Evolutionary conservation across 2,888 invertebrate genomes (phyloP), one percentile per base, ranked within the genome.

Genomic region (Lymantria monacha): DNA sequence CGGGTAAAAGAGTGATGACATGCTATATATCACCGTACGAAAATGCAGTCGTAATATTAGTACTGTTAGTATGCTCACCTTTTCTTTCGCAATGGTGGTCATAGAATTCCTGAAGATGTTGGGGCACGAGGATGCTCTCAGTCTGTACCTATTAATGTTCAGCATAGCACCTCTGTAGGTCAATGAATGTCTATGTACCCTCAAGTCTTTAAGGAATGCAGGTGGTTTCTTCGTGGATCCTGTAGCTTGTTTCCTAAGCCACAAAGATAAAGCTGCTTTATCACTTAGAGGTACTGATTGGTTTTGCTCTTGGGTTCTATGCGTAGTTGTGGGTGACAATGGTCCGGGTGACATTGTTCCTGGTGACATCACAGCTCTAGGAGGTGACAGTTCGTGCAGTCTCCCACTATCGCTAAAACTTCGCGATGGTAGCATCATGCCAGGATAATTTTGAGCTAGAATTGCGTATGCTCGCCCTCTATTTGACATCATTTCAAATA

Each of bases 91-190:
- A 64, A 96, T 96, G 57, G 96, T 96, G 0, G 95, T 95, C 95
- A 96, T 96, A 0, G 96, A 96, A 79, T 96, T 96, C 61, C 96
- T 92, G 79, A 96, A 96, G 74, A 98, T 96, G 81, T 98, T 97
- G 0, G 98, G 97, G 76, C 97, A 97, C 51, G 97, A 97, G 10
- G 96, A 96, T 0, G 97, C 97, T 57, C 96, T 91, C 46, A 97
- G 89, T 44, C 96, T 91, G 81, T 96, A 96, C 45, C 96, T 88
- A 72, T 94, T 96, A 69, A 97, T 95, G 78, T 96, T 96, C 51
- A 97, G 85, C 95, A 97, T 96, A 0, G 97, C 97, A 15, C 96
- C 96, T 57, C 97, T 92, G 73, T 97, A 96, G 1, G 96, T 96
- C 48, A 97, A 88, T 42, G 96, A 96, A 71, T 96, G 94, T 48